Evolutionary conservation across 1,140 invertebrate genomes (phyloP).

Genomic region (Drosophila pseudoobscura): DNA sequence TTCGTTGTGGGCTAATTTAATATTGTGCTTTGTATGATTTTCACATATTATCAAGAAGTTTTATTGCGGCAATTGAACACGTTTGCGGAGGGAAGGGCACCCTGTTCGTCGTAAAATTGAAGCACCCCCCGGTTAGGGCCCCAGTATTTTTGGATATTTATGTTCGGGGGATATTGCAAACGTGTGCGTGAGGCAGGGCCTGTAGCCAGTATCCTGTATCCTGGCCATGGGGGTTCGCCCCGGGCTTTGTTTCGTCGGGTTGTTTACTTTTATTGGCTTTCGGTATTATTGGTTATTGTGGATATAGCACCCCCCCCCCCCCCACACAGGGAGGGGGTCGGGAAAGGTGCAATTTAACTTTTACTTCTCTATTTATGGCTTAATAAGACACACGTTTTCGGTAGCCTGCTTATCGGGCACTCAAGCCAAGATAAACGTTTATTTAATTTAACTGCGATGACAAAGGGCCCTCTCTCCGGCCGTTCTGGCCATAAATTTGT

Average conservation of each 20-base stretch:
- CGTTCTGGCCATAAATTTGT: conserved; percentile 20
- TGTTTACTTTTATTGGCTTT: conserved; percentile 80
- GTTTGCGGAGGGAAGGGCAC: conserved; percentile 46
- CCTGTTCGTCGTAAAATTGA: conserved; percentile 73
- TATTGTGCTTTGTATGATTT: conserved; percentile 82
- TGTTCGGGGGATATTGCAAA: conserved; percentile 69
- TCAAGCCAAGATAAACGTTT: conserved; percentile 62
- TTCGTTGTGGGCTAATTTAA: conserved; percentile 71
- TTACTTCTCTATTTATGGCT: conserved; percentile 78
- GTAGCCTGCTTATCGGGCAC: conserved; percentile 54
- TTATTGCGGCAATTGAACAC: conserved; percentile 81
- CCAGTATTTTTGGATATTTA: conserved; percentile 74
- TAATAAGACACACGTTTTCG: conserved; percentile 64
- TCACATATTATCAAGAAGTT: conserved; percentile 82
- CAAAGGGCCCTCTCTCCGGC: background rate
- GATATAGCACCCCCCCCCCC: background rate
- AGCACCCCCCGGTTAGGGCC: conserved; percentile 45
- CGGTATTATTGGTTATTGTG: conserved; percentile 75
- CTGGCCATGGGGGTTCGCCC: conserved; percentile 53
- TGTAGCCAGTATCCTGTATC: conserved; percentile 15
- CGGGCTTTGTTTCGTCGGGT: conserved; percentile 50
- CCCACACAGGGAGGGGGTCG: too few species aligned
- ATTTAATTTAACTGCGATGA: conserved; percentile 58
- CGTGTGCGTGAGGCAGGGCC: conserved; percentile 33
- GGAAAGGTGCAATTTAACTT: conserved; percentile 72